A percentile compares a stretch with the other conserved stretches of the same genome.
Evolutionary conservation across 2,797 vertebrate genomes (phyloP).

Genomic region (Pseudochirops cupreus): DNA sequence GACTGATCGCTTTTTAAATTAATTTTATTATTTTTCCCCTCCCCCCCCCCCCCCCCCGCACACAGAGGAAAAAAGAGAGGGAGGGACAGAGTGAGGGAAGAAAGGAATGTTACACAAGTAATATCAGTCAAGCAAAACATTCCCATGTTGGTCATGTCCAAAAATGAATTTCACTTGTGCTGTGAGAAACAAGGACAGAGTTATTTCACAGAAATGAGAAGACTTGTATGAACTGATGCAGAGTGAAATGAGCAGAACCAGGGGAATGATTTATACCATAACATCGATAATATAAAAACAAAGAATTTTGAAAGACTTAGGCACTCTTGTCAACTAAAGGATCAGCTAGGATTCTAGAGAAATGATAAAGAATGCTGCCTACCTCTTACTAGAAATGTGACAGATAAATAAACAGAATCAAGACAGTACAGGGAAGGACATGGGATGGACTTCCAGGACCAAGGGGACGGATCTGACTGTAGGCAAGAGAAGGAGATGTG

Average conservation of each 20-base stretch:
- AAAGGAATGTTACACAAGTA: neutral
- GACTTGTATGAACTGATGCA: neutral
- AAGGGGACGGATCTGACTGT: neutral
- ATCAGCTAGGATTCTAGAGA: neutral
- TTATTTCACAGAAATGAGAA: neutral
- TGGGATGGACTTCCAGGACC: neutral
- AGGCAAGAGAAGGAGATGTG: neutral
- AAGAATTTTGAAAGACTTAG: neutral
- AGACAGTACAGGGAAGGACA: too few species aligned
- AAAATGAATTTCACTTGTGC: neutral
- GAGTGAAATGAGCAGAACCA: neutral
- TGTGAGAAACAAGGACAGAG: neutral
- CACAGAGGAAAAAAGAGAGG: neutral
- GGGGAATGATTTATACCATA: neutral
- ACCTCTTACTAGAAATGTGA: neutral
- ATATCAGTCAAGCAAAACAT: neutral
- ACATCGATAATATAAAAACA: neutral
- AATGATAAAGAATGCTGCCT: neutral
- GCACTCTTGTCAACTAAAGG: neutral
- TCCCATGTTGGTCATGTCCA: neutral
- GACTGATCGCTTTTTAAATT: neutral
- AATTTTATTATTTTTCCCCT: neutral
- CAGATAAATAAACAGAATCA: neutral
- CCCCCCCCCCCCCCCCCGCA: too few species aligned
- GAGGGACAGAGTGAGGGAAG: neutral